A percentile compares a stretch with the other conserved stretches of the same genome.
Evolutionary conservation across 2,797 vertebrate species (phyloP).

Genomic region (Melanotaenia nigrans): DNA sequence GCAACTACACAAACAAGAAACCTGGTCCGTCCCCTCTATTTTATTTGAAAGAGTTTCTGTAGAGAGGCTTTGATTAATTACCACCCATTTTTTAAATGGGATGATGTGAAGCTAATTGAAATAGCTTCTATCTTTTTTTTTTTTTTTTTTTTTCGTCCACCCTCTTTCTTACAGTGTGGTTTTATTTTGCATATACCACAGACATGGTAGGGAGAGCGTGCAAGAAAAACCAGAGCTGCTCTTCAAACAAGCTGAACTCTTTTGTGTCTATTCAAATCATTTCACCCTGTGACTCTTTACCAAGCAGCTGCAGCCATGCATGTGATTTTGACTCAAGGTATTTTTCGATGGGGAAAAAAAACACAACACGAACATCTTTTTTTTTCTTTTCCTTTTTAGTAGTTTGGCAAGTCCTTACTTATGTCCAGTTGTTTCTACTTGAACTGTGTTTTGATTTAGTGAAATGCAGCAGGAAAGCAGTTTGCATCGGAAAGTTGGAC

Average conservation of each 20-base stretch:
- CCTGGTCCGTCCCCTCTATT: conserved; percentile 1
- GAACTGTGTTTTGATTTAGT: conserved; percentile 4
- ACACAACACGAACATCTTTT: neutral
- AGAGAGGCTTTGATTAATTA: conserved; percentile 31
- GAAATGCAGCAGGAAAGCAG: neutral
- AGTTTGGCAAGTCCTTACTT: conserved; percentile 1
- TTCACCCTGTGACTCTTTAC: conserved; percentile 59
- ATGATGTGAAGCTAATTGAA: conserved; percentile 40
- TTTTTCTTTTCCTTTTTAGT: neutral
- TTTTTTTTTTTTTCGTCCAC: neutral
- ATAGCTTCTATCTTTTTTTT: conserved; percentile 9
- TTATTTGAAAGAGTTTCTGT: conserved; percentile 11
- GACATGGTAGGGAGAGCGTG: conserved; percentile 51
- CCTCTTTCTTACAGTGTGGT: conserved; percentile 28
- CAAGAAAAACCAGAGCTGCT: conserved; percentile 55
- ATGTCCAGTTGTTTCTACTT: conserved; percentile 16
- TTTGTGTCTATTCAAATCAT: conserved; percentile 69
- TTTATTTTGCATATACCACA: conserved; percentile 64
- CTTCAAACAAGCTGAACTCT: conserved; percentile 68
- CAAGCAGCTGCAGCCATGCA: conserved; percentile 54
- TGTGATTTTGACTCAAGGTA: conserved; percentile 59
- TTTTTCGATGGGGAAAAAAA: conserved; percentile 31
- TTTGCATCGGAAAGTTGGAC: conserved; percentile 33
- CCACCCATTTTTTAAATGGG: conserved; percentile 28
- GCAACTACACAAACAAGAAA: conserved; percentile 21